Evolutionary conservation across 2,113 vertebrate species (phyloP).

Genomic region (Sinocyclocheilus grahami): DNA sequence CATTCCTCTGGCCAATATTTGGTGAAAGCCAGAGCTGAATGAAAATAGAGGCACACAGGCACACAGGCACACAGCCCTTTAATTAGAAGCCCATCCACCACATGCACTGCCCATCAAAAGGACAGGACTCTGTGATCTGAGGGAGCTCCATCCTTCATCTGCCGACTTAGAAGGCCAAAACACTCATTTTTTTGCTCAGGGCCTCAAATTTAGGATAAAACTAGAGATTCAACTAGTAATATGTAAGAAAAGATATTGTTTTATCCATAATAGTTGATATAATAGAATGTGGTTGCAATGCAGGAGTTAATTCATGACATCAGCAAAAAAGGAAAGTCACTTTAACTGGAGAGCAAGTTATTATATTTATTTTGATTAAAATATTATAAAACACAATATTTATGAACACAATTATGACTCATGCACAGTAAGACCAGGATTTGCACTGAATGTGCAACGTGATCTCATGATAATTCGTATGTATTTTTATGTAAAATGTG

Average conservation of each 20-base stretch:
- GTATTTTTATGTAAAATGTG: too few relatives aligned
- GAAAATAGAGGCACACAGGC: conserved; percentile 71
- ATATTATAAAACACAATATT: not conserved
- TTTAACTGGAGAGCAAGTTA: not conserved
- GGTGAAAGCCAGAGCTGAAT: conserved; percentile 64
- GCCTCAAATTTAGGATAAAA: conserved; percentile 2
- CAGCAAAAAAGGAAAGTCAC: not conserved
- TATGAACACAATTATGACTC: not conserved
- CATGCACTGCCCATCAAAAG: conserved; percentile 72
- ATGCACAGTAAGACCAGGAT: not conserved
- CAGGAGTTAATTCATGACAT: not conserved
- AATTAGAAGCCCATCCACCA: conserved; percentile 77
- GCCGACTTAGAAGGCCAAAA: conserved; percentile 52
- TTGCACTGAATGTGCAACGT: not conserved
- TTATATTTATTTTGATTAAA: not conserved
- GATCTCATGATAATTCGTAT: too few relatives aligned
- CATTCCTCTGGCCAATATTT: conserved; percentile 62
- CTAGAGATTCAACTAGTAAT: not conserved
- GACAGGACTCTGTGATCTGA: conserved; percentile 67
- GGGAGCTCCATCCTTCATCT: conserved; percentile 59
- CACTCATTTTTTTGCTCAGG: conserved; percentile 34
- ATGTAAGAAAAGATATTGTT: not conserved
- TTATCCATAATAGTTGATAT: not conserved
- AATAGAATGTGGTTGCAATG: not conserved
- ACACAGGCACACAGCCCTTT: conserved; percentile 65